Base-by-base conservation (phyloP, 2,113 vertebrate species). In the Lipophrys pholis region DNA sequence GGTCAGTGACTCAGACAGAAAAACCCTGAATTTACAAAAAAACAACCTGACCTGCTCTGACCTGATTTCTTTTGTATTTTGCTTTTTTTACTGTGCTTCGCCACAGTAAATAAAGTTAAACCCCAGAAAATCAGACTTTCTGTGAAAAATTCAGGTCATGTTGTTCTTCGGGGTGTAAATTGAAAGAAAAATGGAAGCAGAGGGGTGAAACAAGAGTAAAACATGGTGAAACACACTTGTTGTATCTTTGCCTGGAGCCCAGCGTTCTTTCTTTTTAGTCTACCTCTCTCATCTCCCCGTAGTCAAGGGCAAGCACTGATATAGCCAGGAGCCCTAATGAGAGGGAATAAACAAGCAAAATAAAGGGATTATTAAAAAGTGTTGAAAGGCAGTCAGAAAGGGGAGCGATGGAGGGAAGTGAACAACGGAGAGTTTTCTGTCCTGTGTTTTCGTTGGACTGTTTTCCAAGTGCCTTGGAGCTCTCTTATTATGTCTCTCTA, bases 401-500 rank as follows among this genome's bases (percentile, higher is more conserved):
- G 17, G 36, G 16, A 63, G 51, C 48, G 35, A 52, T 38, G 36
- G 58, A 64, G 57, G 68, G 78, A 78, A 85, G 65, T 46, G 21
- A 30, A 30, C 21, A 30, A 30, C 21, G 9, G 69, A 76, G 67
- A 52, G 76, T 80, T 65, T 78, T 80, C 70, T 55, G 86, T 86
- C 69, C 87, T 89, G 74, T 66, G 62, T 91, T 88, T 87, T 89
- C 84, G 82, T 77, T 87, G 86, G 88, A 93, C 89, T 84, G 81
- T 84, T 91, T 95, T 96, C 96, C 94, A 98, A 98, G 97, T 98
- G 97, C 97, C 97, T 98, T 97, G 93, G 93, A 93, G 91, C 93
- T 90, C 84, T 90, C 77, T 78, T 58, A 21, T 55, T 55, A 35
- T 70, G 40, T 90, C 70, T 82, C 78, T 61, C 17, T 67, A 69